Percentiles rank a stretch among this genome's conserved stretches.
Evolutionary conservation across 1,140 invertebrate genomes (phyloP).

Genomic region (Pseudomyrmex concolor): DNA sequence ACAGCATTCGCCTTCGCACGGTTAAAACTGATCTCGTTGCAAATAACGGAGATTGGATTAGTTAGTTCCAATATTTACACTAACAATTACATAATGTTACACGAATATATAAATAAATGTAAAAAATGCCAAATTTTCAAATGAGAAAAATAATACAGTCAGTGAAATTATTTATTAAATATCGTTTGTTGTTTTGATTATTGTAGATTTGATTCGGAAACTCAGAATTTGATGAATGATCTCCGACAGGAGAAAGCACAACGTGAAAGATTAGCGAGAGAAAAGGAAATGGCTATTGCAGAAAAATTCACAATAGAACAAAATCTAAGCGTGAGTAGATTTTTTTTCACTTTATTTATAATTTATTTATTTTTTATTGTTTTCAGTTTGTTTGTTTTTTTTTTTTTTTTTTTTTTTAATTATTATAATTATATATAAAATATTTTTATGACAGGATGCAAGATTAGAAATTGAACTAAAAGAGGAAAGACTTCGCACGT

Average conservation of each 20-base stretch:
- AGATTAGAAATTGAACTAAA: constrained; percentile 94
- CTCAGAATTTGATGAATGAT: constrained; percentile 93
- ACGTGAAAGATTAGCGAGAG: constrained; percentile 92
- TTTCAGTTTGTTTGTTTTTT: background rate
- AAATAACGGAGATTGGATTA: constrained; percentile 9
- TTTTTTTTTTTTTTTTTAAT: no score
- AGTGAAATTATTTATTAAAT: background rate
- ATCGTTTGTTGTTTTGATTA: constrained; percentile 3
- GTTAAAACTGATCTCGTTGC: constrained; percentile 42
- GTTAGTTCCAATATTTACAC: background rate
- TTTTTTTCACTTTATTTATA: background rate
- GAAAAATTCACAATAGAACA: constrained; percentile 95
- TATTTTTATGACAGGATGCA: constrained; percentile 87
- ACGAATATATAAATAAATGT: no score
- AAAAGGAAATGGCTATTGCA: constrained; percentile 92
- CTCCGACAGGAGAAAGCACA: constrained; percentile 91
- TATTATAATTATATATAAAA: no score
- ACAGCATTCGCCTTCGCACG: constrained; percentile 5
- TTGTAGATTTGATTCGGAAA: constrained; percentile 93
- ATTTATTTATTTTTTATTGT: background rate
- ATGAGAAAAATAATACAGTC: no score
- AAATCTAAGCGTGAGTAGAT: constrained; percentile 90
- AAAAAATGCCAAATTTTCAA: no score
- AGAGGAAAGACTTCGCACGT: constrained; percentile 91
- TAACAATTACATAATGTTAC: no score